Conservation (phyloP, 2,888 invertebrate genomes). For the Glomeris marginata region DNA sequence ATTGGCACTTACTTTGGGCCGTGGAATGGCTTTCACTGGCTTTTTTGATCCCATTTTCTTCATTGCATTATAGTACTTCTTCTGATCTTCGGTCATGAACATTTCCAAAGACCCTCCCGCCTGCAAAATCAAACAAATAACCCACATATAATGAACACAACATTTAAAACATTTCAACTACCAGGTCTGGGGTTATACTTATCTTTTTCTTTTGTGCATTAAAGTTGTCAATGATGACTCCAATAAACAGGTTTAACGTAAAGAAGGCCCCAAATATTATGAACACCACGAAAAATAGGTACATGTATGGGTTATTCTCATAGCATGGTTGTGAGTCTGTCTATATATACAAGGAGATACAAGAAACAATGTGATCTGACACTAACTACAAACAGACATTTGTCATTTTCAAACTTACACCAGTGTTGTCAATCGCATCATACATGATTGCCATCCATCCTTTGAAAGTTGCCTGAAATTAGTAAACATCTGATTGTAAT, state of each 20-base stretch:
- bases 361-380: too few species aligned
- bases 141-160: too few species aligned
- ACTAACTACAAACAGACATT: too few species aligned
- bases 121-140: conserved; percentile 26
- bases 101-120: conserved; percentile 95
- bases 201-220: conserved; percentile 98
- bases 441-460: conserved; percentile 99
- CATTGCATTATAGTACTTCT: conserved; percentile 99
- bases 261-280: conserved; percentile 99
- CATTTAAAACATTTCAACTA: too few species aligned
- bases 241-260: conserved; percentile 98
- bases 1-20: conserved; percentile 80
- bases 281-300: conserved; percentile 97
- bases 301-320: conserved; percentile 94
- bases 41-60: conserved; percentile 99
- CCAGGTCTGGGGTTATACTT: conserved; percentile 30
- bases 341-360: conserved; percentile 19
- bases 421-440: conserved; percentile 90
- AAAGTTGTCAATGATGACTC: conserved; percentile 99
- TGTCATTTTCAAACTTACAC: too few species aligned
- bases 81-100: conserved; percentile 99
- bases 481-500: not conserved
- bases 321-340: conserved; percentile 70
- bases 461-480: conserved; percentile 71
- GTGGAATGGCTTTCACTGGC: conserved; percentile 93